These are phyloP conservation scores for Falco punctatus DNA, from an alignment of 2,113 vertebrate species.

Conservation along the genomic window DNA sequence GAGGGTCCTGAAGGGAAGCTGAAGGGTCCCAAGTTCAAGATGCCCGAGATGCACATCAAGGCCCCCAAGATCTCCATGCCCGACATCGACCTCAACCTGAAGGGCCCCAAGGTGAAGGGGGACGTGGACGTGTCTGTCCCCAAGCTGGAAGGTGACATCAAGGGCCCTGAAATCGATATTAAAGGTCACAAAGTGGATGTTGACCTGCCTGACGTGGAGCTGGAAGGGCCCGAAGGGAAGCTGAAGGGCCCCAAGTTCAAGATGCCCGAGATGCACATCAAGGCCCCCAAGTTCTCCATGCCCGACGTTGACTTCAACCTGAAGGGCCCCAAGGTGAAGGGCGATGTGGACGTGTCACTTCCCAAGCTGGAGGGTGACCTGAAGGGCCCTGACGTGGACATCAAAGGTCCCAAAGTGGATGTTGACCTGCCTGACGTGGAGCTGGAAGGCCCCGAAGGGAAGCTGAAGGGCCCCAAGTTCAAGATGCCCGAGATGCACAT, in stretches of 20 bases:
- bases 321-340: not conserved
- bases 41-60: slow-evolving; percentile 68
- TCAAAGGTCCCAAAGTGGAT: not conserved
- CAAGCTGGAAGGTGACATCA: too few species aligned
- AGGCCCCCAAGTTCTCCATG: not conserved
- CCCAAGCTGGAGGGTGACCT: too few species aligned
- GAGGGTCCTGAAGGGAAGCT: slow-evolving; percentile 54
- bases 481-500: slow-evolving; percentile 44
- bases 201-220: too few species aligned
- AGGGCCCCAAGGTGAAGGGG: not conserved
- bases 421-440: too few species aligned
- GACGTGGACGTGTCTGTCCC: too few species aligned
- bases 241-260: slow-evolving; percentile 63
- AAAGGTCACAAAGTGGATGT: not conserved
- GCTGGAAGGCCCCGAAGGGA: not conserved
- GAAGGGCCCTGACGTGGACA: slow-evolving; percentile 49
- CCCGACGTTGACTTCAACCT: not conserved
- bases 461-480: slow-evolving; percentile 64
- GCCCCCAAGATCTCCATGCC: slow-evolving; percentile 71
- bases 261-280: slow-evolving; percentile 39
- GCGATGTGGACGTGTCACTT: too few species aligned
- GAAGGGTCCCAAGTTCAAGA: slow-evolving; percentile 68
- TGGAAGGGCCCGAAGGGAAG: not conserved
- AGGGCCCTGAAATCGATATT: slow-evolving; percentile 50
- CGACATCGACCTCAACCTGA: not conserved